Conservation (phyloP, 2,888 invertebrate species). For the Arrhopalites spinosus region DNA sequence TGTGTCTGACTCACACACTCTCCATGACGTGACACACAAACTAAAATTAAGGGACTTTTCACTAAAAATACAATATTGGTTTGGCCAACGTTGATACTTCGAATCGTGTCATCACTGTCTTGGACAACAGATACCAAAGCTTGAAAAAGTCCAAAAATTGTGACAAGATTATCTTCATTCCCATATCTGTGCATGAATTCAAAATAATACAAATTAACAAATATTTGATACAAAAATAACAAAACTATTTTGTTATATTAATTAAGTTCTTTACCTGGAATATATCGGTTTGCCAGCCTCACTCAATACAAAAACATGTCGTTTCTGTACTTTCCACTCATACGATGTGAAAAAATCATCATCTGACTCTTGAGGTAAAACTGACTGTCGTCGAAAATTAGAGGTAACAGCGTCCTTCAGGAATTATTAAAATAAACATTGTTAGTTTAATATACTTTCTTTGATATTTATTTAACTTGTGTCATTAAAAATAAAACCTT, state of each 20-base stretch:
- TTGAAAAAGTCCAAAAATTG: constrained; percentile 92
- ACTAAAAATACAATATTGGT: constrained; percentile 89
- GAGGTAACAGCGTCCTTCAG: constrained; percentile 37
- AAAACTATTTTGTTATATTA: too few relatives aligned
- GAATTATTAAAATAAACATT: not conserved
- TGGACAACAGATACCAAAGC: constrained; percentile 90
- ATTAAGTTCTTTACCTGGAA: constrained; percentile 61
- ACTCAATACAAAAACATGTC: constrained; percentile 93
- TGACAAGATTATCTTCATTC: constrained; percentile 90
- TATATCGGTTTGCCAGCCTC: constrained; percentile 97
- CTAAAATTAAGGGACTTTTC: constrained; percentile 88
- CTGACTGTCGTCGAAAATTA: constrained; percentile 24
- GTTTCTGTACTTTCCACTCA: constrained; percentile 78
- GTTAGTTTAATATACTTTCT: too few relatives aligned
- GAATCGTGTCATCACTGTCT: constrained; percentile 80
- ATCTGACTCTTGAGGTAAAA: not conserved
- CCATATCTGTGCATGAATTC: constrained; percentile 79
- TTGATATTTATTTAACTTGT: too few relatives aligned
- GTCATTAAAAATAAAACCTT: too few relatives aligned
- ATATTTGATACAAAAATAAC: not conserved
- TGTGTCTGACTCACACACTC: constrained; percentile 84
- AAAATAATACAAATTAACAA: too few relatives aligned
- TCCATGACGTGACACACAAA: constrained; percentile 74
- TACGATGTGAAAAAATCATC: constrained; percentile 40
- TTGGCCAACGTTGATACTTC: constrained; percentile 81